Base-by-base conservation (phyloP, 2,113 vertebrate species). In the Nothobranchius kuhntae region DNA sequence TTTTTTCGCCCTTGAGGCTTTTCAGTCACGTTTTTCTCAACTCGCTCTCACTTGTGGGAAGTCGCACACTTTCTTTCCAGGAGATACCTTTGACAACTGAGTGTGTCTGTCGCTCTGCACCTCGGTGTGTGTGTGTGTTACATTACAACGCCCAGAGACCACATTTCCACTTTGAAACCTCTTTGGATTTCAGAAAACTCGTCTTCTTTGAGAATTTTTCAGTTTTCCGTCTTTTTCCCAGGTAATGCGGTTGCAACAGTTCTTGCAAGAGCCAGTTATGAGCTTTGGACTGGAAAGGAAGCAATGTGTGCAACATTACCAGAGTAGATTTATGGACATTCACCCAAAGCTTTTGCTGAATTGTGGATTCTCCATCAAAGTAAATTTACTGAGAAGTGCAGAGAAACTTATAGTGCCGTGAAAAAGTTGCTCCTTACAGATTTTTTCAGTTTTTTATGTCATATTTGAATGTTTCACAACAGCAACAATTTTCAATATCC, bases 41-140 rank as follows among this genome's bases (percentile, higher is more conserved):
- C 68, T 70, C 75, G 14, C 68, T 13, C 67, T 38, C 53, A 53
- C 56, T 30, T 8, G 13, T 9, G 56, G 48, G 70, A 80, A 71
- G 74, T 48, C 59, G 13, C 21, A 64, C 57, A 61, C 54, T 68
- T 40, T 40, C 38, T 40, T 40, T 80, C 60, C 71, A 65, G 53
- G 46, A 72, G 70, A 76, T 47, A 50, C 55, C 59, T 66, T 67
- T 73, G 79, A 81, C 68, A 78, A 36, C 57, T 60, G 4, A 46
- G 50, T 40, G 53, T 70, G 65, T 56, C 52, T 55, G 47, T 61
- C 45, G 78, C 26, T 67, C 12, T 45, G 44, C 44, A 47, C 52
- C 69, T 53, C 55, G 35, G 51, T 77, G 65, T 73, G 72, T 74
- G 68, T 69, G 53, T 21, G 21, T 21, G 21, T 69, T 70, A 45